phyloP scores from a whole-genome alignment of 1,140 invertebrate genomes.

The Holotrichia oblita region DNA sequence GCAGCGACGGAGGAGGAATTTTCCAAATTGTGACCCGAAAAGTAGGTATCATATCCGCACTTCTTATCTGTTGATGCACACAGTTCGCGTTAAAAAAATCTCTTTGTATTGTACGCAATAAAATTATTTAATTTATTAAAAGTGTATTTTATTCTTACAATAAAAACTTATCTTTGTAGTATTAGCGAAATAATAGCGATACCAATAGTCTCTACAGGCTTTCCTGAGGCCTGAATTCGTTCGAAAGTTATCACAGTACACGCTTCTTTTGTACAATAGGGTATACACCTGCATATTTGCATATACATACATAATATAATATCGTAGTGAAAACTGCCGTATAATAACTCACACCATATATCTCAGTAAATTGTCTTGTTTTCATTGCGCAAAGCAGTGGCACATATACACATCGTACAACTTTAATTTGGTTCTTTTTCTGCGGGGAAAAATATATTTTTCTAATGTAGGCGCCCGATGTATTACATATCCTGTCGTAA shows the following conservation, averaged over 20 bases:
- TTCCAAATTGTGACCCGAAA: background rate
- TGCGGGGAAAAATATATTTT: conserved; percentile 20
- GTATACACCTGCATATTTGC: background rate
- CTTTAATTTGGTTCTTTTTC: conserved; percentile 21
- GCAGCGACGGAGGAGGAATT: background rate
- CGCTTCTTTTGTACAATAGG: too few species aligned
- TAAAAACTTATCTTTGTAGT: too few species aligned
- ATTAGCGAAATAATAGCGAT: too few species aligned
- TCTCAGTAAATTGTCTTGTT: conserved; percentile 3
- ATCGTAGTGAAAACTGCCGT: background rate
- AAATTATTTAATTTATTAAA: too few species aligned
- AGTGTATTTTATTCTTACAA: too few species aligned
- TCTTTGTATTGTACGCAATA: background rate
- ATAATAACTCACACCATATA: conserved; percentile 1
- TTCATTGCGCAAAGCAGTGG: conserved; percentile 19
- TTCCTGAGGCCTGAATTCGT: too few species aligned
- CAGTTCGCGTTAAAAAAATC: background rate
- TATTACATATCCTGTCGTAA: conserved; percentile 30
- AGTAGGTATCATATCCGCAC: background rate
- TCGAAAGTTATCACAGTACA: too few species aligned
- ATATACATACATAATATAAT: background rate
- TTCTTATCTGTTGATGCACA: background rate
- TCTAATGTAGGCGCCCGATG: conserved; percentile 22
- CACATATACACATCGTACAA: background rate
- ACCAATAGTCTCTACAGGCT: too few species aligned